Evolutionary conservation across 2,113 vertebrate genomes (phyloP), one percentile per base, ranked within the genome.

Genomic region (Tachysurus vachellii): DNA sequence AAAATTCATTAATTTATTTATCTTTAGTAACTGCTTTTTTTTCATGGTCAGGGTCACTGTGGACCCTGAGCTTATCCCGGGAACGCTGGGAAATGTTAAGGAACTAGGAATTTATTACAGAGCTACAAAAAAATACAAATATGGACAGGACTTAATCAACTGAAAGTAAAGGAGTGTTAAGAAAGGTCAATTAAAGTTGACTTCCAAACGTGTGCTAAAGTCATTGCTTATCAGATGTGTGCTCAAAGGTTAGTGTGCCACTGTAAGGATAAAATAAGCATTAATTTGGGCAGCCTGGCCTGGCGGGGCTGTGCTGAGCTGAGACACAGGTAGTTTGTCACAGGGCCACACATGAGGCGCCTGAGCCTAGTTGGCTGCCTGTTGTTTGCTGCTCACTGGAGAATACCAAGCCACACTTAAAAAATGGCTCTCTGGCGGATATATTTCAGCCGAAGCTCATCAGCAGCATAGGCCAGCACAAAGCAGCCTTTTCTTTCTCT

Each of bases 151-250:
- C 87, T 83, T 76, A 91, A 89, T 86, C 82, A 91, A 83, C 92
- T 92, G 71, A 86, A 88, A 89, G 90, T 86, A 88, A 91, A 89
- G 85, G 93, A 89, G 42, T 89, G 88, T 92, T 91, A 89, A 82
- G 70, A 84, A 82, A 77, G 50, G 83, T 94, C 96, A 97, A 97
- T 95, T 93, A 93, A 77, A 79, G 92, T 92, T 90, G 88, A 95
- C 97, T 96, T 96, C 94, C 94, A 95, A 93, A 94, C 89, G 94
- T 59, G 95, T 93, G 94, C 93, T 91, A 95, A 91, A 92, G 91
- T 93, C 66, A 93, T 95, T 97, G 95, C 96, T 97, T 97, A 97
- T 93, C 89, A 90, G 89, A 93, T 97, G 95, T 94, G 95, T 95
- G 90, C 90, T 94, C 91, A 95, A 95, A 94, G 93, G 92, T 95